Percentiles rank a stretch among this genome's conserved stretches.
These are phyloP conservation scores for Aquatica leii DNA, from an alignment of 2,888 invertebrate species.

Conservation along the genomic window DNA sequence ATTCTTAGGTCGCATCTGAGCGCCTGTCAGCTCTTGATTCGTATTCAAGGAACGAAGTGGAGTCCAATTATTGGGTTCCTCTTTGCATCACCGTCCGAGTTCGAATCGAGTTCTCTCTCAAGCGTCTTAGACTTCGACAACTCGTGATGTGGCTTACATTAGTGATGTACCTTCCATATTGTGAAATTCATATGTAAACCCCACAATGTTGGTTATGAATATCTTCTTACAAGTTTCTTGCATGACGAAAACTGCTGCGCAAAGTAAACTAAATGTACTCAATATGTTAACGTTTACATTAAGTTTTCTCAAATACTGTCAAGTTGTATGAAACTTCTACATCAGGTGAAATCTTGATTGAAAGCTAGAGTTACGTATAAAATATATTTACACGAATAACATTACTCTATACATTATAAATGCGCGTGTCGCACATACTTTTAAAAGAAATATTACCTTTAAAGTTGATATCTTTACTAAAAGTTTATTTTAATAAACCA, in stretches of 20 bases:
- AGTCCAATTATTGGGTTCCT: constrained; percentile 54
- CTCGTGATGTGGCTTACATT: constrained; percentile 45
- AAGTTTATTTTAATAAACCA: no score
- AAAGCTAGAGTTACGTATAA: constrained; percentile 4
- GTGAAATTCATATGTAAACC: constrained; percentile 33
- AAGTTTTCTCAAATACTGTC: constrained; percentile 9
- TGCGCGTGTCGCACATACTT: no score
- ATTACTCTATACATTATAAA: background rate
- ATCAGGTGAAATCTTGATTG: background rate
- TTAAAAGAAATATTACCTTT: no score
- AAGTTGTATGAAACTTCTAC: constrained; percentile 2
- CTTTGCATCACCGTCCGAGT: constrained; percentile 45
- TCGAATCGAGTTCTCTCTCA: constrained; percentile 38
- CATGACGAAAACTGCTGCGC: constrained; percentile 15
- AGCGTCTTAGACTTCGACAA: constrained; percentile 43
- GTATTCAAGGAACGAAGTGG: constrained; percentile 52
- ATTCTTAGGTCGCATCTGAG: constrained; percentile 49
- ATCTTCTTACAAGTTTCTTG: constrained; percentile 27
- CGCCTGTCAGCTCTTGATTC: constrained; percentile 50
- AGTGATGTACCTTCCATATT: constrained; percentile 27
- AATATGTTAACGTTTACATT: constrained; percentile 6
- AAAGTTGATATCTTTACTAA: no score
- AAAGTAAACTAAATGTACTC: constrained; percentile 6
- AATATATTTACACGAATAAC: background rate
- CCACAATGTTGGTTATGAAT: constrained; percentile 23